These are phyloP conservation scores for Mustela lutreola DNA, from an alignment of 2,113 vertebrate species.

Conservation along the genomic window DNA sequence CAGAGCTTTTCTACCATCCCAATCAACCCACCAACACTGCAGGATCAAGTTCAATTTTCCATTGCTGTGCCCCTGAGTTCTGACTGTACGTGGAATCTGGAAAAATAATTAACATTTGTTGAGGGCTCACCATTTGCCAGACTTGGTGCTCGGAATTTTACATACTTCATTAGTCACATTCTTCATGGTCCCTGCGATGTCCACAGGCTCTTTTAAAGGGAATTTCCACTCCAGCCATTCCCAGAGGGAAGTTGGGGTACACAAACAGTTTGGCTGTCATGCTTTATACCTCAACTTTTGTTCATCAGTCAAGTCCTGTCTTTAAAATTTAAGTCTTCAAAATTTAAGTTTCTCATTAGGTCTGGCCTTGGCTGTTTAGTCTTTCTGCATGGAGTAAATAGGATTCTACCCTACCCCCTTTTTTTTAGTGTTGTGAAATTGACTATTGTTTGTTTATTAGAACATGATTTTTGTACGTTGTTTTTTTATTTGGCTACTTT, in stretches of 20 bases:
- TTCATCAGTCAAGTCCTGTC: not conserved
- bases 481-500: not conserved
- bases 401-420: not conserved
- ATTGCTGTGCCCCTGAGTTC: not conserved
- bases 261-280: not conserved
- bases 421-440: not conserved
- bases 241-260: not conserved
- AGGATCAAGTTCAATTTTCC: not conserved
- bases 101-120: conserved; percentile 26
- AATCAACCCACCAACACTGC: not conserved
- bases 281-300: not conserved
- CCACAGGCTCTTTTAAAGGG: not conserved
- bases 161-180: not conserved
- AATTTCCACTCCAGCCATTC: not conserved
- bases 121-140: not conserved
- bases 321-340: not conserved
- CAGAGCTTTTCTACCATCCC: not conserved
- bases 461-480: not conserved
- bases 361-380: not conserved
- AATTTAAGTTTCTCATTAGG: not conserved
- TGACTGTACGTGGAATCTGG: not conserved
- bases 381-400: not conserved
- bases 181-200: not conserved
- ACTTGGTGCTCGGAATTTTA: not conserved
- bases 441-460: not conserved